Conservation (phyloP, 2,797 vertebrate genomes). For the Spinus olivaceus region DNA sequence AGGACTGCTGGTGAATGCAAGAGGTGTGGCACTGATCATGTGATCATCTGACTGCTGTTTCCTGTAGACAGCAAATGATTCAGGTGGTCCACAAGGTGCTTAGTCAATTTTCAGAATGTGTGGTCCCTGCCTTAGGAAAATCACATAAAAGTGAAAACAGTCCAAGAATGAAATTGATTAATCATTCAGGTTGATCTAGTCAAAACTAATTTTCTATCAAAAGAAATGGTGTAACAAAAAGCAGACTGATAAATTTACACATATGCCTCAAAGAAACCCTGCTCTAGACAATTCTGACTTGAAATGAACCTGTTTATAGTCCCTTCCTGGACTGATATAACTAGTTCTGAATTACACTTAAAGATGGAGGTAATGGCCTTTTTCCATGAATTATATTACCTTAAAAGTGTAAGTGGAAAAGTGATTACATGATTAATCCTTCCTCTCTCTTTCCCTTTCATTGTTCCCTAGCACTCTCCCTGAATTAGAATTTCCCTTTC, state of each 20-base stretch:
- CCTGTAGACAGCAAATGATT: not conserved
- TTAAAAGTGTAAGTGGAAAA: not conserved
- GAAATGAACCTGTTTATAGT: not conserved
- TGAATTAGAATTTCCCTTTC: not conserved
- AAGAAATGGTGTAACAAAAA: not conserved
- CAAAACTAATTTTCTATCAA: not conserved
- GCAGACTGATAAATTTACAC: not conserved
- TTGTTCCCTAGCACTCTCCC: not conserved
- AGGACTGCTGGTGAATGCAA: not conserved
- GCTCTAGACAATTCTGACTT: not conserved
- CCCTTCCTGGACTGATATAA: not conserved
- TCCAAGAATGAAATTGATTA: not conserved
- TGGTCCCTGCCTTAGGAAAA: conserved; percentile 20
- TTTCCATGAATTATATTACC: not conserved
- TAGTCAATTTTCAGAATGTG: conserved; percentile 16
- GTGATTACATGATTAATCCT: not conserved
- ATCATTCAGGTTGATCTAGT: not conserved
- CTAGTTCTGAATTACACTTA: not conserved
- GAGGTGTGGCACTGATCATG: no score
- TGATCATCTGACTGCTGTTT: not conserved
- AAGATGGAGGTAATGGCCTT: not conserved
- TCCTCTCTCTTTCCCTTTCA: not conserved
- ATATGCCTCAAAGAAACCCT: not conserved
- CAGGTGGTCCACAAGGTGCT: not conserved
- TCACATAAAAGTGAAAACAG: conserved; percentile 1